A percentile compares a stretch with the other conserved stretches of the same genome.
Evolutionary conservation across 2,113 vertebrate genomes (phyloP).

Genomic region (Antidorcas marsupialis): DNA sequence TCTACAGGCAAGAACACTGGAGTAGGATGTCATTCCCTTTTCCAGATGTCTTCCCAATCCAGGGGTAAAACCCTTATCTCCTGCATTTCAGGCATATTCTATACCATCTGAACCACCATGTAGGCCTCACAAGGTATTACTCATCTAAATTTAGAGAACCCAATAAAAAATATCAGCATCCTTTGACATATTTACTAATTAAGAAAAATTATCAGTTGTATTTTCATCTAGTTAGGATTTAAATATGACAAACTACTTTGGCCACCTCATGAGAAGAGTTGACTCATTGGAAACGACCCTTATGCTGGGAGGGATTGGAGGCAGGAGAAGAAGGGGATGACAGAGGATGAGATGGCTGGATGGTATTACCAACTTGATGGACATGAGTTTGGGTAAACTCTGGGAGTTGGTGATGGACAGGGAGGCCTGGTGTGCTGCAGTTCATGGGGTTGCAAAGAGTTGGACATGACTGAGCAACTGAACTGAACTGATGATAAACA

Average conservation of each 20-base stretch:
- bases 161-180: neutral
- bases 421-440: too few species aligned
- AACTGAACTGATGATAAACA: neutral
- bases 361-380: too few species aligned
- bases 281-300: too few species aligned
- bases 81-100: neutral
- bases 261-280: too few species aligned
- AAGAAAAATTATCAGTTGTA: neutral
- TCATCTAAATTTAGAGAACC: neutral
- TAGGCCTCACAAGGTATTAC: neutral
- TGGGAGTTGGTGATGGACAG: too few species aligned
- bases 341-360: too few species aligned
- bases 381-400: too few species aligned
- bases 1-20: neutral
- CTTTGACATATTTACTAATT: neutral
- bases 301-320: too few species aligned
- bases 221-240: neutral
- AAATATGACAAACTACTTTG: neutral
- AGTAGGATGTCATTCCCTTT: neutral
- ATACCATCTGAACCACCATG: neutral
- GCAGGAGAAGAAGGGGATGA: too few species aligned
- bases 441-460: rapidly evolving
- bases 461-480: too few species aligned
- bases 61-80: neutral
- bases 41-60: neutral